Evolutionary conservation across 64 coral and sea anemone genomes (phyloP).

Genomic region (Dendronephthya gigantea): DNA sequence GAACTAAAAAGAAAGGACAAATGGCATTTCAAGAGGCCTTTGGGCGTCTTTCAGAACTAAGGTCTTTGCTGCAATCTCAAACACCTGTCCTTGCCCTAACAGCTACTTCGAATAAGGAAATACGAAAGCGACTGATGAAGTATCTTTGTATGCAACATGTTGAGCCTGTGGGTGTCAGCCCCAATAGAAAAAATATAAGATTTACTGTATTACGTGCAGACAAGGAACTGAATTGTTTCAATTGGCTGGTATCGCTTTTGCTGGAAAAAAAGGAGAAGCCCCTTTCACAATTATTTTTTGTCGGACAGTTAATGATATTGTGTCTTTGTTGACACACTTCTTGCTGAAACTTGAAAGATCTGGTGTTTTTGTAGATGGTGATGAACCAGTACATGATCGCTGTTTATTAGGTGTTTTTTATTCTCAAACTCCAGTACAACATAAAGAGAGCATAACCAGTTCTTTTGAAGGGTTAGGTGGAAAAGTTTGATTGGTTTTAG

Average conservation of each 20-base stretch:
- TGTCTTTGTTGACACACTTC: neutral
- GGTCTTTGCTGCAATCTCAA: neutral
- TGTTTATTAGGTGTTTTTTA: neutral
- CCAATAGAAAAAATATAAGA: slow-evolving; percentile 36
- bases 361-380: neutral
- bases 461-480: neutral
- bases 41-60: slow-evolving; percentile 22
- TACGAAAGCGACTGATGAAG: slow-evolving; percentile 9
- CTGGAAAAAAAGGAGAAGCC: neutral
- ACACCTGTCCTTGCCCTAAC: slow-evolving; percentile 16
- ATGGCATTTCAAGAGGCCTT: slow-evolving; percentile 39
- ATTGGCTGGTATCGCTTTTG: slow-evolving; percentile 31
- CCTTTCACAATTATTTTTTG: slow-evolving; percentile 9
- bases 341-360: neutral
- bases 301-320: neutral
- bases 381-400: neutral
- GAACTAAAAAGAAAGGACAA: neutral
- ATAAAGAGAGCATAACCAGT: neutral
- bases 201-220: slow-evolving; percentile 13
- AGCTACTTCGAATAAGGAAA: slow-evolving; percentile 33
- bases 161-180: neutral
- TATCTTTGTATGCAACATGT: neutral
- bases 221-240: slow-evolving; percentile 19
- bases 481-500: neutral
- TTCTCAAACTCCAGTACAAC: neutral